Conservation (phyloP, 2,113 vertebrate genomes). For the Nothoprocta pentlandii region DNA sequence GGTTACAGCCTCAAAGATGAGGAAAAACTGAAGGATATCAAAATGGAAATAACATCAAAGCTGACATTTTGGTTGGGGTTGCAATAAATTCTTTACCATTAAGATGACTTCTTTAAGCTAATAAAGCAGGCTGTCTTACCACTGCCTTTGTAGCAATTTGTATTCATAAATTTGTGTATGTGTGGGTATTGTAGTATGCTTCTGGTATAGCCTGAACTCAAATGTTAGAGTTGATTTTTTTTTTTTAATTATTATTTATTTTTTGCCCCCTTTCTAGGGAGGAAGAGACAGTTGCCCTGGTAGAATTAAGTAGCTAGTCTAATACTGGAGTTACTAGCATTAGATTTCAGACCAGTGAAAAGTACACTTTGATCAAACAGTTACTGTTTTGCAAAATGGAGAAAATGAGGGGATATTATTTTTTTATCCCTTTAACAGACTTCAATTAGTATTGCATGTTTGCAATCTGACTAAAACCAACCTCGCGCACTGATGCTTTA, state of each 20-base stretch:
- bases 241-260: not conserved
- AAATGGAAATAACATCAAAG: slow-evolving; percentile 9
- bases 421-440: not conserved
- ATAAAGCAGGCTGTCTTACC: not conserved
- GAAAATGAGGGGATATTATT: not conserved
- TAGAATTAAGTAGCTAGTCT: not conserved
- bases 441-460: slow-evolving; percentile 51
- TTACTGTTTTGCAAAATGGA: not conserved
- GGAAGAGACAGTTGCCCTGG: not conserved
- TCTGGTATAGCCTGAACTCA: slow-evolving; percentile 10
- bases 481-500: slow-evolving; percentile 5
- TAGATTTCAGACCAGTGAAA: not conserved
- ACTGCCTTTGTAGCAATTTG: not conserved
- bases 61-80: not conserved
- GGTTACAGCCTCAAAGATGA: not conserved
- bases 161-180: slow-evolving; percentile 13
- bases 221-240: not conserved
- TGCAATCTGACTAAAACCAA: slow-evolving; percentile 13
- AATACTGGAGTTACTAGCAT: not conserved
- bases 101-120: slow-evolving; percentile 1
- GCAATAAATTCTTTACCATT: slow-evolving; percentile 24
- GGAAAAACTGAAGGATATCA: not conserved
- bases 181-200: slow-evolving; percentile 18
- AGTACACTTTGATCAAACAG: not conserved
- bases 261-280: not conserved